phyloP scores from a whole-genome alignment of 2,113 vertebrate genomes.

The Ibidorhyncha struthersii region DNA sequence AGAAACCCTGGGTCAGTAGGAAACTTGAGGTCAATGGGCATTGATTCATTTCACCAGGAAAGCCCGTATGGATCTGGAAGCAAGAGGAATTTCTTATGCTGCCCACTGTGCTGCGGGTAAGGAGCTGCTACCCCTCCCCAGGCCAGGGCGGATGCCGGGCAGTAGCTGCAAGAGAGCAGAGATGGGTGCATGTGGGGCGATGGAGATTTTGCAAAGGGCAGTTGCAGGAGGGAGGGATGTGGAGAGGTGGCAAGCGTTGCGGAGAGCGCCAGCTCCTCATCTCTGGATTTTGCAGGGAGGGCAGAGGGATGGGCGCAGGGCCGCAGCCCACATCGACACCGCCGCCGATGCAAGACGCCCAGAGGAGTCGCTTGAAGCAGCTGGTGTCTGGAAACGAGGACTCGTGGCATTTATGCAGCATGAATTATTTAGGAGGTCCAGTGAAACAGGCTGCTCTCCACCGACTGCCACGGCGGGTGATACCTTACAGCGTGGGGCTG shows the following conservation, averaged over 20 bases:
- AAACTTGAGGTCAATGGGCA: background rate
- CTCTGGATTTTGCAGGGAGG: background rate
- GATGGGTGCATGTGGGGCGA: fast-evolving
- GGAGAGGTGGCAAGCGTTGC: background rate
- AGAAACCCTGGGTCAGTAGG: background rate
- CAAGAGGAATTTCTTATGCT: background rate
- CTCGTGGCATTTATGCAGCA: background rate
- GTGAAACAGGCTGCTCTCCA: background rate
- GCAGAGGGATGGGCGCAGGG: fast-evolving
- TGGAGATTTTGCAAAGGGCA: background rate
- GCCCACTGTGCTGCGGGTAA: fast-evolving
- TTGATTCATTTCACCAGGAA: background rate
- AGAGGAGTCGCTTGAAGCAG: background rate
- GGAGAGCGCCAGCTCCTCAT: fast-evolving
- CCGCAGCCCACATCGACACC: fast-evolving
- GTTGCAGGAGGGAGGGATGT: background rate
- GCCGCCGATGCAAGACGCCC: background rate
- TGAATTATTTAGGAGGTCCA: background rate
- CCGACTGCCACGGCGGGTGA: fast-evolving
- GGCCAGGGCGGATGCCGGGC: background rate
- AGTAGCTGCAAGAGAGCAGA: background rate
- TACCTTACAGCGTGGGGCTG: background rate
- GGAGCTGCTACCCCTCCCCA: background rate
- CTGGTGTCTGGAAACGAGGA: background rate
- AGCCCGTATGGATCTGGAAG: background rate